Percentiles rank a stretch among this genome's conserved stretches.
Evolutionary conservation across 2,888 invertebrate species (phyloP).

Genomic region (Ophion ventricosus): DNA sequence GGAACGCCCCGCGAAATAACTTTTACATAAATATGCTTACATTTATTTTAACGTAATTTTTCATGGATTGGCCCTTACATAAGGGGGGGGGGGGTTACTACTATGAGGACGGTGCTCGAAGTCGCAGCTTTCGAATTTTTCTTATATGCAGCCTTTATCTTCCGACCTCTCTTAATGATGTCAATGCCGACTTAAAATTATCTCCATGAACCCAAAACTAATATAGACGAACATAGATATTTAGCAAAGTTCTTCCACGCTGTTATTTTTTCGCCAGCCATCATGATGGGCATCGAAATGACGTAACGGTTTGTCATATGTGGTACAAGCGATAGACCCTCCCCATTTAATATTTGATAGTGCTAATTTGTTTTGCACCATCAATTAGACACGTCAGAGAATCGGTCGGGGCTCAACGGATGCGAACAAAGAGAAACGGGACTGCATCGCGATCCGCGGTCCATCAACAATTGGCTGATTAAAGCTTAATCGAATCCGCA

Average conservation of each 20-base stretch:
- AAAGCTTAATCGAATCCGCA: constrained; percentile 73
- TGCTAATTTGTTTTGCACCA: constrained; percentile 67
- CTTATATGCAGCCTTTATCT: not conserved
- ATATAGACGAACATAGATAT: not conserved
- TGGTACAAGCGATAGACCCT: constrained; percentile 1
- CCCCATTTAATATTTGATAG: constrained; percentile 66
- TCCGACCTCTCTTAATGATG: not conserved
- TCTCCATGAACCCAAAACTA: not conserved
- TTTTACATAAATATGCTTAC: no score
- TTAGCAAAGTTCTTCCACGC: not conserved
- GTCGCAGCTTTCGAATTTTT: no score
- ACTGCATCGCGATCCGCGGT: constrained; percentile 38
- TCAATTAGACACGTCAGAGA: constrained; percentile 66
- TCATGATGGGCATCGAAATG: constrained; percentile 8
- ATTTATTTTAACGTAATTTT: no score
- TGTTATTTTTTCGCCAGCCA: not conserved
- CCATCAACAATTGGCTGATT: constrained; percentile 72
- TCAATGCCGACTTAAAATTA: not conserved
- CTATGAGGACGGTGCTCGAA: no score
- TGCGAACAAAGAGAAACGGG: constrained; percentile 63
- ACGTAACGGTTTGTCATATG: constrained; percentile 43
- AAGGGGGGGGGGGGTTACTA: no score
- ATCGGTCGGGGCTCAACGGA: constrained; percentile 24
- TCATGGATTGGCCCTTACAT: no score
- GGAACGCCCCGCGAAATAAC: no score